Base-by-base conservation (phyloP, 2,888 invertebrate genomes). In the Sepioteuthis lessoniana region DNA sequence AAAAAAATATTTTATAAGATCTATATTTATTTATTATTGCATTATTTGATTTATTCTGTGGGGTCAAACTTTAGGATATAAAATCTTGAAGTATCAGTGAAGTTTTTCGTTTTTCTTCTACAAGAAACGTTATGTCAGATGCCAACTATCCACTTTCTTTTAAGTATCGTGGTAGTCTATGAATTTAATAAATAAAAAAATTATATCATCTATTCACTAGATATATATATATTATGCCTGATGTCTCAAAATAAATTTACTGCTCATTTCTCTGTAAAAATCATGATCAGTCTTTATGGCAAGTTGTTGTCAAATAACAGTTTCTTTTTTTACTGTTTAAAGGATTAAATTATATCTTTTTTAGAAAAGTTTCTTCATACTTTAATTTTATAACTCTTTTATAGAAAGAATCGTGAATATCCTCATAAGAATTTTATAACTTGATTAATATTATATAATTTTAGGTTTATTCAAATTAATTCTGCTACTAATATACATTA, bases 21-120 rank as follows among this genome's bases (percentile, higher is more conserved):
- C n/a, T 76, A 76, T 76, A 76, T n/a, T 76, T 76, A 76, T 76
- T 76, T 76, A n/a, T n/a, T 76, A 76, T 76, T 35, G n/a, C n/a
- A n/a, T 76, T 35, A 76, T 76, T 76, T 76, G 76, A 76, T 76
- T n/a, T 76, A 76, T 76, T 76, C n/a, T 76, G 0, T 16, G 16
- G n/a, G 76, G 76, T 76, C n/a, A 76, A 76, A 76, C 35, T n/a
- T 76, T n/a, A 35, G n/a, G n/a, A 35, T 76, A 76, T 76, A 76
- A n/a, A 76, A 76, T n/a, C 76, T 76, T 76, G n/a, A n/a, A 2
- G 10, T 76, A 35, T 35, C n/a, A 76, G n/a, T 35, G 0, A 35
- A 3, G 19, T 76, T 76, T 42, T n/a, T 76, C n/a, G n/a, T 76
- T 76, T 76, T 76, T 76, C n/a, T 35, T n/a, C n/a, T 16, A 16